Evolutionary conservation across 2,797 vertebrate genomes (phyloP).

Genomic region (Dryobates pubescens): DNA sequence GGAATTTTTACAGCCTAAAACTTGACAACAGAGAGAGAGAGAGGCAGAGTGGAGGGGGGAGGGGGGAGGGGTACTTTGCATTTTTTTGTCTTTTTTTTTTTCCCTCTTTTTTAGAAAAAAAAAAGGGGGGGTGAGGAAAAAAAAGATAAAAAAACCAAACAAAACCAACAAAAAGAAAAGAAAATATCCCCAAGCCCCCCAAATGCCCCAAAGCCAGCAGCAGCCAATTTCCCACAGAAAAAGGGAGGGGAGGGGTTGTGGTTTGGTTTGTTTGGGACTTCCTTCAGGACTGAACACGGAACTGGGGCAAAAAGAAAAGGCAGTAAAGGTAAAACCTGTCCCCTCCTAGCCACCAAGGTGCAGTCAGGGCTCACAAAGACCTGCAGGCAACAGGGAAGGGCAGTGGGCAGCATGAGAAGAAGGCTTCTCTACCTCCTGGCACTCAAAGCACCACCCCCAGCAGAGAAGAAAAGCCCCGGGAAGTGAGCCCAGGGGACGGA

Average conservation of each 20-base stretch:
- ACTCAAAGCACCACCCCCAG: background rate
- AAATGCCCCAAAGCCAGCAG: conserved; percentile 71
- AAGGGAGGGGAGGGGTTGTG: conserved; percentile 48
- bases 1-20: conserved; percentile 86
- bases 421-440: conserved; percentile 29
- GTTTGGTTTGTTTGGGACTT: conserved; percentile 28
- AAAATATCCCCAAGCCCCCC: no score
- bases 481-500: no score
- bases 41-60: conserved; percentile 75
- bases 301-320: background rate
- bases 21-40: conserved; percentile 83
- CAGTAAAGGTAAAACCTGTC: conserved; percentile 44
- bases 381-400: conserved; percentile 37
- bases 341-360: conserved; percentile 53
- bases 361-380: conserved; percentile 63
- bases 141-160: conserved; percentile 50
- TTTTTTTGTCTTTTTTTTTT: background rate
- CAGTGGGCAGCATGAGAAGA: conserved; percentile 42
- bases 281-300: conserved; percentile 65
- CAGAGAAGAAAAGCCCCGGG: background rate
- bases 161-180: background rate
- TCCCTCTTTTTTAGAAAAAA: conserved; percentile 69
- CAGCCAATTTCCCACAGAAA: conserved; percentile 84
- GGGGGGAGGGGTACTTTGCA: background rate
- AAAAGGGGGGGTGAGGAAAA: conserved; percentile 18